Evolutionary conservation across 2,797 vertebrate genomes (phyloP), one percentile per base, ranked within the genome.

Genomic region (Tympanoctomys barrerae): DNA sequence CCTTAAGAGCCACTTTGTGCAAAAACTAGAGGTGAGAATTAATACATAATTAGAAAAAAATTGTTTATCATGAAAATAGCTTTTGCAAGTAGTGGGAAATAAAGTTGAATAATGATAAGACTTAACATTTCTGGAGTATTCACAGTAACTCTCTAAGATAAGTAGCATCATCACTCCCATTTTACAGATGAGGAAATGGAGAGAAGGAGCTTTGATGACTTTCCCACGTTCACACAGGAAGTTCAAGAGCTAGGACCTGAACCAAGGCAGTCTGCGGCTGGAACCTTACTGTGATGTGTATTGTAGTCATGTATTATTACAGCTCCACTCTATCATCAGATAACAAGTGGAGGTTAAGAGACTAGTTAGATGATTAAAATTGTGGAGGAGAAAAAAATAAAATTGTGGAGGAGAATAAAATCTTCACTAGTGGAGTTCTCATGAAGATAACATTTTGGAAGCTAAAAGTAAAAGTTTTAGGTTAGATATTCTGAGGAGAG

Each of bases 101-200:
- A 70, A 80, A 86, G 21, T 66, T 83, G 49, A 1, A 12, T 59
- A 79, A 86, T 49, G 84, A 64, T 88, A 73, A 68, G 26, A 54
- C 24, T 49, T 94, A 80, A 92, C 36, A 75, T 2, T 62, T 49
- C 68, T 5, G 0, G 66, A 85, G 2, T 26, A 87, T 49, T 95
- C 49, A n/a, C 5, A 85, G 1, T 71, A 64, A 78, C 36, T 22
- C 31, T 42, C 5, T 46, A 31, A 92, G 16, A 22, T 18, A 31
- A 36, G 26, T 68, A 26, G 4, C 64, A 18, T 64, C 84, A 80
- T 81, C 86, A 54, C 21, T 88, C 18, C 57, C 8, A 14, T 90
- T 82, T 93, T 89, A 90, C 28, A 86, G 79, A 31, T 79, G 61
- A 94, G 78, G 92, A 85, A 89, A 46, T 6, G 33, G 85, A 82